These are phyloP conservation scores for Atherinomorus stipes DNA, from an alignment of 2,113 vertebrate genomes.

Conservation along the genomic window DNA sequence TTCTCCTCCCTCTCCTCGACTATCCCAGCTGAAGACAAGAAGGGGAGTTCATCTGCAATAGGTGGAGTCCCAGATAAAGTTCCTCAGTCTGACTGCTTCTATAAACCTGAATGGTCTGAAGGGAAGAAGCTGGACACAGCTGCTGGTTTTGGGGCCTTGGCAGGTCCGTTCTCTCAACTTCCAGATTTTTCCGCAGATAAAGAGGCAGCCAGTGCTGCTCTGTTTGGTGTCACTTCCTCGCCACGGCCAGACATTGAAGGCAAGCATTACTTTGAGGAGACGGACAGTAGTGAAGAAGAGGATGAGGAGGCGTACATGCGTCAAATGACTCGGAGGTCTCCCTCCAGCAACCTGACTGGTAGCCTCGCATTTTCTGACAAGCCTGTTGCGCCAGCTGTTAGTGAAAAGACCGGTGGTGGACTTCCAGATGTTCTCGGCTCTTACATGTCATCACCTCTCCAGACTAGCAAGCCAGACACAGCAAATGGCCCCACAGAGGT, in stretches of 20 bases:
- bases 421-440: constrained; percentile 79
- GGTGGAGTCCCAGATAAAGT: constrained; percentile 78
- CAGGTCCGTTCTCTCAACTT: constrained; percentile 60
- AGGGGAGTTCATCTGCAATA: constrained; percentile 51
- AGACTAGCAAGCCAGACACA: constrained; percentile 73
- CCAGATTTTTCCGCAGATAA: constrained; percentile 65
- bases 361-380: constrained; percentile 66
- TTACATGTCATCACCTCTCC: constrained; percentile 70
- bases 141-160: constrained; percentile 54
- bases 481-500: constrained; percentile 89
- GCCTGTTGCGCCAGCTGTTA: constrained; percentile 25
- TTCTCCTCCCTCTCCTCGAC: constrained; percentile 64
- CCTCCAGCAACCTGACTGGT: constrained; percentile 57
- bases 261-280: constrained; percentile 83
- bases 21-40: constrained; percentile 53
- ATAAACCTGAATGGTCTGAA: constrained; percentile 79
- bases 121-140: constrained; percentile 61
- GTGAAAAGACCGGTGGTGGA: constrained; percentile 42
- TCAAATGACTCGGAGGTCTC: constrained; percentile 74
- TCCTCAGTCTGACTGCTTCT: constrained; percentile 80
- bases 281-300: constrained; percentile 85
- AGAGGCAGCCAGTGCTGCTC: constrained; percentile 77
- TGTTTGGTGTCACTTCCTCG: constrained; percentile 85
- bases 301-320: constrained; percentile 79
- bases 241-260: constrained; percentile 80